Evolutionary conservation across 1,140 invertebrate species (phyloP).

Genomic region (Eciton burchellii): DNA sequence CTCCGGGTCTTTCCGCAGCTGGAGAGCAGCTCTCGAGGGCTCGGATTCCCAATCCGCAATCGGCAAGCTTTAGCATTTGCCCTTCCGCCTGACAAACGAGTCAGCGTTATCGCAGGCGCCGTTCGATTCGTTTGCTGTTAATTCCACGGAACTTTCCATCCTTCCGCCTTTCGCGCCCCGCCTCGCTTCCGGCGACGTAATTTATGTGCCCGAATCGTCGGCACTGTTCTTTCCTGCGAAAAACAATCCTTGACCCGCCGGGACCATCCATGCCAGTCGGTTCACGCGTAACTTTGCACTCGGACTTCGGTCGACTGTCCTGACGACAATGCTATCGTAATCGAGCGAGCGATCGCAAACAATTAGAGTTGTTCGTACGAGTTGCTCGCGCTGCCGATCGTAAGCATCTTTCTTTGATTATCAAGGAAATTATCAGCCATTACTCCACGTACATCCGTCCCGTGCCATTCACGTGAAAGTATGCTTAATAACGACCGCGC

Average conservation of each 20-base stretch:
- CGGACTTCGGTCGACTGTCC: conserved; percentile 1
- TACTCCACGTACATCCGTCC: no score
- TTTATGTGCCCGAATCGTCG: conserved; percentile 32
- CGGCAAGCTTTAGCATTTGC: no score
- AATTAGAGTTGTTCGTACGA: neutral
- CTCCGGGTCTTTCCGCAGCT: no score
- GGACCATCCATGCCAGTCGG: conserved; percentile 10
- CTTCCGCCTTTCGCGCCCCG: neutral
- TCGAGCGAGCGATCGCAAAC: neutral
- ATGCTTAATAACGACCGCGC: no score
- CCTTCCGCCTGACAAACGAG: neutral
- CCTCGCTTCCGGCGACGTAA: conserved; percentile 1
- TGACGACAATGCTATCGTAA: conserved; percentile 22
- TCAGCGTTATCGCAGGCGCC: neutral
- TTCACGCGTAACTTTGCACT: conserved; percentile 7
- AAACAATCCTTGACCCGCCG: conserved; percentile 50
- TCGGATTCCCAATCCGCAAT: no score
- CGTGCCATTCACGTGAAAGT: no score
- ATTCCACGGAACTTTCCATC: conserved; percentile 2
- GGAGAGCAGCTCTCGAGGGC: no score
- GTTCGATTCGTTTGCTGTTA: conserved; percentile 11
- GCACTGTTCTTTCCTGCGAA: conserved; percentile 43
- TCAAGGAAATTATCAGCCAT: neutral
- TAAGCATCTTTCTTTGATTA: neutral
- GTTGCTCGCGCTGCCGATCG: neutral